Base-by-base conservation (phyloP, 2,888 invertebrate genomes). In the Meiosimyza platycephala region DNA sequence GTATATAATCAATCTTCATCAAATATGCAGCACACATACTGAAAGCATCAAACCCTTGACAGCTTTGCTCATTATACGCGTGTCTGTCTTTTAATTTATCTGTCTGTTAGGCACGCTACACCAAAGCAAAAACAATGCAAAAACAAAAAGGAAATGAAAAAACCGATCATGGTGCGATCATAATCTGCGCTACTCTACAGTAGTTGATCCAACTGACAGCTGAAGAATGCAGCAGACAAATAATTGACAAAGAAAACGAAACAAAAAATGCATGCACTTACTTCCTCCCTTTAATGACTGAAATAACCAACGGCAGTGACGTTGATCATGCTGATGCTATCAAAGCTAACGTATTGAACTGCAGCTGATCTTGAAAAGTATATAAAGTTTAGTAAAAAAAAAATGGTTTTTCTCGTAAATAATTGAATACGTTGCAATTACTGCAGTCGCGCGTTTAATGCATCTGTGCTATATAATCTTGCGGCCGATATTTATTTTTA, bases 1-100 rank as follows among this genome's bases (percentile, higher is more conserved):
- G 3, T 66, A 6, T 16, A 40, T 54, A 33, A 66, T 66, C 66
- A 55, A 55, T 66, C 66, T 66, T 66, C 40, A 66, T 66, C 15
- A 66, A 66, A n/a, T 47, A 55, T n/a, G 6, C 33, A 48, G 54
- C 50, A 40, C 18, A 9, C 16, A 22, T 55, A 52, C 54, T 15
- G 66, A 65, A 50, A 52, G 33, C 65, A 50, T 65, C 65, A 62
- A 33, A 33, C 33, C 47, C 60, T 4, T 62, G 60, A 33, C 60
- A 62, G 60, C 47, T 62, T 33, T 40, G 15, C 40, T 9, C 40
- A 9, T 40, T 40, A 40, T 9, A 9, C 40, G 9, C 40, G 9
- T 40, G 40, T 40, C 40, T 40, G 9, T 40, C 6, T 40, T 40
- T 40, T 40, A 6, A 40, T 40, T 9, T 40, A 9, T 9, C 40